These are phyloP conservation scores for Melanogrammus aeglefinus DNA, from an alignment of 2,797 vertebrate genomes.

Conservation along the genomic window DNA sequence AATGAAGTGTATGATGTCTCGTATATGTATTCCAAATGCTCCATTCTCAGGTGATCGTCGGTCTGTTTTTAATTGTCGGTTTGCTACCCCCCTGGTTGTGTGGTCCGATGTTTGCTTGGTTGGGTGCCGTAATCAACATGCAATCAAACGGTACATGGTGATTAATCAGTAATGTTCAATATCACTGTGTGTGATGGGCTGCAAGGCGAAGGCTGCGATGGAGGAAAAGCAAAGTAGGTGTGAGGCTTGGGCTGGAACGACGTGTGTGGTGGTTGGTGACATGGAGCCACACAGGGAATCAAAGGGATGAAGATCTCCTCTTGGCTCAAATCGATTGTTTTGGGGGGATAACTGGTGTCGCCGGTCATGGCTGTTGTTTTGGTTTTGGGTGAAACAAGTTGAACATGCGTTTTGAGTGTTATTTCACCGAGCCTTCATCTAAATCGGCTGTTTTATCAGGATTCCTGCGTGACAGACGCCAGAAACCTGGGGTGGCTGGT, in stretches of 20 bases:
- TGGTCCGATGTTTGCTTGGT: neutral
- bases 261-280: conserved; percentile 29
- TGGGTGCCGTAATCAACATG: neutral
- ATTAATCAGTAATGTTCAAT: neutral
- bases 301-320: conserved; percentile 47
- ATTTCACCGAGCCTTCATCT: conserved; percentile 52
- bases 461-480: conserved; percentile 60
- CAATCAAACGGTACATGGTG: neutral
- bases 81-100: neutral
- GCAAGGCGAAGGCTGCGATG: neutral
- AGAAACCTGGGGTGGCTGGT: conserved; percentile 73
- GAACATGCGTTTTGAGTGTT: conserved; percentile 30
- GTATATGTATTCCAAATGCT: neutral
- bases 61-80: too few relatives aligned
- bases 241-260: neutral
- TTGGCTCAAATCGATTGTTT: conserved; percentile 47
- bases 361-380: conserved; percentile 29
- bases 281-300: neutral
- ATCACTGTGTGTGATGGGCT: neutral
- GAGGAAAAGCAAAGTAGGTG: neutral
- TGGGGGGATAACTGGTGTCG: conserved; percentile 33
- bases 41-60: neutral
- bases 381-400: conserved; percentile 44
- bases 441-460: conserved; percentile 72
- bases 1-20: neutral